phyloP scores from a whole-genome alignment of 2,888 invertebrate species.

The Lasius fuliginosus region DNA sequence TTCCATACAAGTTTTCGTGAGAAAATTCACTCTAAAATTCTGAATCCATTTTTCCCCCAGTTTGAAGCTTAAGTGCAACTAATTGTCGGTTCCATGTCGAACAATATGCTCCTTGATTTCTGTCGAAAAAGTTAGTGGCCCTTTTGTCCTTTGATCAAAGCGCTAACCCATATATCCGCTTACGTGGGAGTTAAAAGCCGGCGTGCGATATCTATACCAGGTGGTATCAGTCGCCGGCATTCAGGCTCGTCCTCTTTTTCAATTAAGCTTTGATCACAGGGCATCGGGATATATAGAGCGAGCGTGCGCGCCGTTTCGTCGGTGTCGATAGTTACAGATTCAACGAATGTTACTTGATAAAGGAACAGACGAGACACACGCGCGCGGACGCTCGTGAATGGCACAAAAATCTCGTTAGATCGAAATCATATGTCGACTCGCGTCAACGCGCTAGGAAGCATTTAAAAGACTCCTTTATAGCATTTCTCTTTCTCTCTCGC shows the following conservation, averaged over 20 bases:
- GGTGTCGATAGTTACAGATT: slow-evolving; percentile 60
- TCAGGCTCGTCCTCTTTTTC: slow-evolving; percentile 76
- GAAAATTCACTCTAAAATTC: background rate
- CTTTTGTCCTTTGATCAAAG: slow-evolving; percentile 51
- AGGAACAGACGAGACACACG: slow-evolving; percentile 31
- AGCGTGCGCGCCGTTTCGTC: slow-evolving; percentile 62
- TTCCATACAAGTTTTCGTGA: background rate
- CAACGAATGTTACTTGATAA: slow-evolving; percentile 65
- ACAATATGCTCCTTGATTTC: slow-evolving; percentile 43
- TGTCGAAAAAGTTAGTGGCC: background rate
- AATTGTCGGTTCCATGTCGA: slow-evolving; percentile 18
- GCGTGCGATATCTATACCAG: slow-evolving; percentile 73
- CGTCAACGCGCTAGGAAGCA: slow-evolving; percentile 21
- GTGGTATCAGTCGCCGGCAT: slow-evolving; percentile 74
- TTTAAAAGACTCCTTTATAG: background rate
- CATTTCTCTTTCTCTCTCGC: background rate
- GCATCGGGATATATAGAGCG: slow-evolving; percentile 65
- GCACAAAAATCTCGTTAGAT: slow-evolving; percentile 56
- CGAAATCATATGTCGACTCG: slow-evolving; percentile 60
- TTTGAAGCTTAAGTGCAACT: background rate
- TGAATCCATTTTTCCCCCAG: background rate
- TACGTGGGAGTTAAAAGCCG: slow-evolving; percentile 61
- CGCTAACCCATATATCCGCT: slow-evolving; percentile 51
- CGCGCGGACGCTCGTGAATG: background rate
- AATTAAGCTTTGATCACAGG: slow-evolving; percentile 81